phyloP scores from a whole-genome alignment of 2,888 invertebrate genomes.

The Diarsia dahlii region DNA sequence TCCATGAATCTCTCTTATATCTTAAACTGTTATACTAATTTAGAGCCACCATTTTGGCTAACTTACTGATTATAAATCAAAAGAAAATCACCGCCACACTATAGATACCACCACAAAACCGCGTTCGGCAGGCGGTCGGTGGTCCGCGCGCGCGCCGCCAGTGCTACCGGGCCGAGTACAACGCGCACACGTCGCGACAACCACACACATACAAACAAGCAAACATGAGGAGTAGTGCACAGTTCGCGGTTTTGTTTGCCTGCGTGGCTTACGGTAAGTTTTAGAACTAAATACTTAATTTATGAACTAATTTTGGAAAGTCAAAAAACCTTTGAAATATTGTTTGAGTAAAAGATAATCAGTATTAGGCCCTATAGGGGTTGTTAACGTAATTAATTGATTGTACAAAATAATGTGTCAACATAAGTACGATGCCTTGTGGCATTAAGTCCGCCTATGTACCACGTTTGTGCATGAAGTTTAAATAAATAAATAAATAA shows the following conservation, averaged over 20 bases:
- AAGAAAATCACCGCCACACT: slow-evolving; percentile 68
- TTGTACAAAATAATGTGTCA: too few relatives aligned
- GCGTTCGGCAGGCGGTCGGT: slow-evolving; percentile 71
- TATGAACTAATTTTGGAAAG: background rate
- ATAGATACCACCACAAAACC: slow-evolving; percentile 72
- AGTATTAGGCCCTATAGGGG: too few relatives aligned
- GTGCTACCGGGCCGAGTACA: slow-evolving; percentile 82
- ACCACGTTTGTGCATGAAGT: too few relatives aligned
- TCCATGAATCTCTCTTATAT: background rate
- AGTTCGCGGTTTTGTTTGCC: slow-evolving; percentile 79
- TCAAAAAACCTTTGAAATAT: background rate
- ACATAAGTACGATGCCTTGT: too few relatives aligned
- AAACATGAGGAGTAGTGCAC: slow-evolving; percentile 83
- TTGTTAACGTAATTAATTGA: too few relatives aligned
- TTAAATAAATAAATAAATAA: too few relatives aligned
- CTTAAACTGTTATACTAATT: background rate
- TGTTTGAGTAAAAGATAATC: too few relatives aligned
- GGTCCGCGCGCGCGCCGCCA: slow-evolving; percentile 76
- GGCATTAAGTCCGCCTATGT: too few relatives aligned
- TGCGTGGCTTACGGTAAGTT: slow-evolving; percentile 85
- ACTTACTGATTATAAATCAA: background rate
- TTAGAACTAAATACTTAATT: slow-evolving; percentile 8
- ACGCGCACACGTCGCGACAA: slow-evolving; percentile 83
- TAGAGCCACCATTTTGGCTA: background rate
- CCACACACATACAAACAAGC: slow-evolving; percentile 67